These are phyloP conservation scores for Apodemia duryi DNA, from an alignment of 2,888 invertebrate species.

Conservation along the genomic window DNA sequence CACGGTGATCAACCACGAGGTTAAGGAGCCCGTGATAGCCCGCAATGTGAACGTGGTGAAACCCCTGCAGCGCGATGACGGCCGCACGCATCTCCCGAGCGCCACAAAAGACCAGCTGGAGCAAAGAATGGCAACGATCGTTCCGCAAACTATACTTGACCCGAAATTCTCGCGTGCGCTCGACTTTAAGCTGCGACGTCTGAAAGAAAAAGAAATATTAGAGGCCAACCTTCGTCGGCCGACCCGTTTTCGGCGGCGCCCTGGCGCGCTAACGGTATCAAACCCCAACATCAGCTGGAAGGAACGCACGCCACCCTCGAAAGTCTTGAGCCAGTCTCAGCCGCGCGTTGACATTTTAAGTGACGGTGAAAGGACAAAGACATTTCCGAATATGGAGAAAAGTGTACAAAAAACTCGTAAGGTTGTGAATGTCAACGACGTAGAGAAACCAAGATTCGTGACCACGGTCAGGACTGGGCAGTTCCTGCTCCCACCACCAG, in stretches of 20 bases:
- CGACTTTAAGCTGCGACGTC: conserved; percentile 83
- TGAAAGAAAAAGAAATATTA: conserved; percentile 81
- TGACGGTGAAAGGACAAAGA: conserved; percentile 37
- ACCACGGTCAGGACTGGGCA: conserved; percentile 89
- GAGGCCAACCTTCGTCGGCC: conserved; percentile 55
- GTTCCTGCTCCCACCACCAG: conserved; percentile 88
- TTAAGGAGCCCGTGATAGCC: conserved; percentile 27
- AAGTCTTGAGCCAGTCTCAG: conserved; percentile 47
- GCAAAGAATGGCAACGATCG: conserved; percentile 30
- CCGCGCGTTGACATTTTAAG: conserved; percentile 48
- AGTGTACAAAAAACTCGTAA: conserved; percentile 15
- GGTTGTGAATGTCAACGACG: conserved; percentile 36
- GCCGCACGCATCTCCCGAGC: conserved; percentile 23
- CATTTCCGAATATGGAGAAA: conserved; percentile 42
- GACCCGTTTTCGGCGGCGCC: conserved; percentile 46
- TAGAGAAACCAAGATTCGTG: conserved; percentile 82
- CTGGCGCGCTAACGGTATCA: conserved; percentile 47
- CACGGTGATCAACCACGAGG: conserved; percentile 47
- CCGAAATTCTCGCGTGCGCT: conserved; percentile 84
- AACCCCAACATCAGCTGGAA: conserved; percentile 81
- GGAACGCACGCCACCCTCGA: conserved; percentile 33
- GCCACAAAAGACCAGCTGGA: conserved; percentile 23
- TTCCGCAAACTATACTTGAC: conserved; percentile 52
- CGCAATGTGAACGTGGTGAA: conserved; percentile 55
- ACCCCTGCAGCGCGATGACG: conserved; percentile 49